Evolutionary conservation across 2,113 vertebrate genomes (phyloP).

Genomic region (Gymnogyps californianus): DNA sequence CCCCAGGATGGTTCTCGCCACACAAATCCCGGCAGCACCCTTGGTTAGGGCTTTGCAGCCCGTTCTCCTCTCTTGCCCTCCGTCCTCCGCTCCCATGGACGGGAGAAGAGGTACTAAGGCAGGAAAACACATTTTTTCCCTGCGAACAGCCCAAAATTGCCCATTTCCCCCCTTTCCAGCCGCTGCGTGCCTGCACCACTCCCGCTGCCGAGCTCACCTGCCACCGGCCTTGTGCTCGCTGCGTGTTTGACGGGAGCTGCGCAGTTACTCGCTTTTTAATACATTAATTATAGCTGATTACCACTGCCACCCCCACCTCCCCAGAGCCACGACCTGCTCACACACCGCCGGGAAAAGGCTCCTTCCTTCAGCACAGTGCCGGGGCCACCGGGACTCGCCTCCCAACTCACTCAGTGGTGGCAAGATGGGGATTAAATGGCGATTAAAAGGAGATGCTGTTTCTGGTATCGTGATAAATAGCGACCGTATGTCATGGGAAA

Average conservation of each 20-base stretch:
- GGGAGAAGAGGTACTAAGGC: not conserved
- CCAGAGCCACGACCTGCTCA: not conserved
- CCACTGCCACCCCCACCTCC: not conserved
- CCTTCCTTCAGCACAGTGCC: not conserved
- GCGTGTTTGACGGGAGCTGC: not conserved
- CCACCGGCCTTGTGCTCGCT: not conserved
- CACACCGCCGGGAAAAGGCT: not conserved
- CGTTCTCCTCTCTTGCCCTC: not conserved
- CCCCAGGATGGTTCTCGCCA: not conserved
- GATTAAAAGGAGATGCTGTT: not conserved
- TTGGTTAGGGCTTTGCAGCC: not conserved
- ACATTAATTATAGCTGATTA: constrained; percentile 37
- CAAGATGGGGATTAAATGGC: not conserved
- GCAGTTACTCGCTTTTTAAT: constrained; percentile 27
- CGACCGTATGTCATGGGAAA: accelerated
- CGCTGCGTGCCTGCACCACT: not conserved
- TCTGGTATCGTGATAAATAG: not conserved
- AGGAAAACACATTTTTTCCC: not conserved
- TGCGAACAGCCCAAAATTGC: not conserved
- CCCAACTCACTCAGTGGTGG: not conserved
- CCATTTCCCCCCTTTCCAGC: not conserved
- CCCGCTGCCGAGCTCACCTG: not conserved
- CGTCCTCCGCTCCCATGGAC: not conserved
- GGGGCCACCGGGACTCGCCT: not conserved
- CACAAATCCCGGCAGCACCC: not conserved